Percentiles rank a stretch among this genome's conserved stretches.
phyloP scores from a whole-genome alignment of 2,113 vertebrate species.

The Kryptolebias marmoratus region DNA sequence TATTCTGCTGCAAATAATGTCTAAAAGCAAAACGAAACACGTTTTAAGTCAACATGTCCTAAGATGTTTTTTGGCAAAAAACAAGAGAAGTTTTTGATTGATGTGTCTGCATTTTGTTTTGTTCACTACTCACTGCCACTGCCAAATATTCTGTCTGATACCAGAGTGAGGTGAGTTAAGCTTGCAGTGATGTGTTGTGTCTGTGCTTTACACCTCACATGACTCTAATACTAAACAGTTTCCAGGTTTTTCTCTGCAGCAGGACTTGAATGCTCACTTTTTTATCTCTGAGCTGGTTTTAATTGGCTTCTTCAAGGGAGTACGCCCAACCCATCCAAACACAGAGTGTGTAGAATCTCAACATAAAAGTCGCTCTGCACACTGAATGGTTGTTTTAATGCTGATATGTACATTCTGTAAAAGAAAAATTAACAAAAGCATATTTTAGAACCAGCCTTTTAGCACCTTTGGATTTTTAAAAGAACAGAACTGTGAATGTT shows the following conservation, averaged over 20 bases:
- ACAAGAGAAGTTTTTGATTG: neutral
- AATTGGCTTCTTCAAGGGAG: neutral
- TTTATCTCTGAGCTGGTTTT: neutral
- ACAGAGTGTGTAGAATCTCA: neutral
- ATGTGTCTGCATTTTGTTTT: neutral
- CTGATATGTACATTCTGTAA: neutral
- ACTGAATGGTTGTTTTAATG: neutral
- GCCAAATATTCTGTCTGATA: neutral
- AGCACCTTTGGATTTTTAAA: too few relatives aligned
- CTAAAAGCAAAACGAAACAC: neutral
- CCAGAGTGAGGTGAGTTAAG: neutral
- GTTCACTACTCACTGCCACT: neutral
- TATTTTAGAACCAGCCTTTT: too few relatives aligned
- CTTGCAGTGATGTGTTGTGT: constrained; percentile 7
- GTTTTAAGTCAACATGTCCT: neutral
- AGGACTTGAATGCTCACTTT: neutral
- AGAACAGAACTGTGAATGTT: too few relatives aligned
- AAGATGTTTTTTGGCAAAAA: neutral
- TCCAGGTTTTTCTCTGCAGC: neutral
- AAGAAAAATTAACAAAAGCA: neutral
- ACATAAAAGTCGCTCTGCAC: neutral
- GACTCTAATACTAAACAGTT: neutral
- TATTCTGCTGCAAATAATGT: neutral
- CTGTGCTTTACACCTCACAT: constrained; percentile 1
- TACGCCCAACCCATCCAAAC: neutral